Percentiles rank a stretch among this genome's conserved stretches.
These are phyloP conservation scores for Pachyuromys duprasi DNA, from an alignment of 2,797 vertebrate species.

Conservation along the genomic window DNA sequence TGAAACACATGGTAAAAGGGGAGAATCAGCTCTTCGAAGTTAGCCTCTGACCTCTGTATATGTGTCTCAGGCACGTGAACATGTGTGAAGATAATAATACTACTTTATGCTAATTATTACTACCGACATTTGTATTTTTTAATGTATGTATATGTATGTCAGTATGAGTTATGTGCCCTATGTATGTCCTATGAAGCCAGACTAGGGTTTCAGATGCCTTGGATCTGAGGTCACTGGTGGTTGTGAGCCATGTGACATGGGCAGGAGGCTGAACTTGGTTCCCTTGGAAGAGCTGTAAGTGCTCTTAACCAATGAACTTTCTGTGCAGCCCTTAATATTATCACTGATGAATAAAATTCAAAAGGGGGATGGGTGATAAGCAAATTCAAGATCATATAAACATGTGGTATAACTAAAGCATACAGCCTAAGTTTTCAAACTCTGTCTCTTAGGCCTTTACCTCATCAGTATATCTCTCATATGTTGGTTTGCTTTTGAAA, in stretches of 20 bases:
- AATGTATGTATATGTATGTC: too few relatives aligned
- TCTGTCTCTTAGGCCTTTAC: too few relatives aligned
- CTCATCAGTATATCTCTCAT: not conserved
- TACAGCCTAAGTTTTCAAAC: not conserved
- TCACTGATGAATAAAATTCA: not conserved
- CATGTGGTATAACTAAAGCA: not conserved
- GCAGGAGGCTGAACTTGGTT: too few relatives aligned
- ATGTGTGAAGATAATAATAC: not conserved
- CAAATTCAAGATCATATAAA: not conserved
- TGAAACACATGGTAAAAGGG: not conserved
- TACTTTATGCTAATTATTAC: not conserved
- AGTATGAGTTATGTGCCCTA: not conserved
- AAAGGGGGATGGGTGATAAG: too few relatives aligned
- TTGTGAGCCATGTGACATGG: not conserved
- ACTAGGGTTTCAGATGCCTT: not conserved
- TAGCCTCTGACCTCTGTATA: not conserved
- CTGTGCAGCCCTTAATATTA: not conserved
- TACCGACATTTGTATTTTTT: not conserved
- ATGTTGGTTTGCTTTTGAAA: not conserved
- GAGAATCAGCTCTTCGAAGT: not conserved
- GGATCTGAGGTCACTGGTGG: not conserved
- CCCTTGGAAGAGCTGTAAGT: not conserved
- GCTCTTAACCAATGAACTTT: not conserved
- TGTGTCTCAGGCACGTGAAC: not conserved
- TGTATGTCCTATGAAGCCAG: too few relatives aligned